Percentiles rank a stretch among this genome's conserved stretches.
Conservation (phyloP, 1,140 invertebrate genomes). For the Acyrthosiphon pisum region DNA sequence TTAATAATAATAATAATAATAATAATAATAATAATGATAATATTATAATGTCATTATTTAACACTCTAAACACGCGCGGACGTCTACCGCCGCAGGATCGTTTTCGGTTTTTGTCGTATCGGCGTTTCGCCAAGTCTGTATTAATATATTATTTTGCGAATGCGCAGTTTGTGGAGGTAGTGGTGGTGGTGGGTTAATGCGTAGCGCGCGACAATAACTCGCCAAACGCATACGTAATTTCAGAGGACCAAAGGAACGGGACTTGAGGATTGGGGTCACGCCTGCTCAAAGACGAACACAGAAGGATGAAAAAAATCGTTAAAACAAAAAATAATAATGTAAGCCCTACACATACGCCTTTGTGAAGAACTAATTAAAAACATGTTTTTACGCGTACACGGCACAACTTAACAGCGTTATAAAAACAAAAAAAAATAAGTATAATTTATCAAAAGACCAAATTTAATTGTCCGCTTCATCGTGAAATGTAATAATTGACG, state of each 20-base stretch:
- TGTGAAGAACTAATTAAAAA: constrained; percentile 14
- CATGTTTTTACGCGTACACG: background rate
- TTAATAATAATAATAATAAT: too few relatives aligned
- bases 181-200: background rate
- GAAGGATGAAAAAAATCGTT: background rate
- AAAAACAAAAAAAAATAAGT: constrained; percentile 18
- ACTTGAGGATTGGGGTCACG: background rate
- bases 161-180: background rate
- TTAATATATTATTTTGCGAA: constrained; percentile 9
- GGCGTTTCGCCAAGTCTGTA: constrained; percentile 1
- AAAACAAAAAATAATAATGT: background rate
- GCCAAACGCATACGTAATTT: constrained; percentile 13
- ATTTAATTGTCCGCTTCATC: background rate
- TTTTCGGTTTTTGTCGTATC: background rate
- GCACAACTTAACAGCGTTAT: background rate
- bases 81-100: background rate
- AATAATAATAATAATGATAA: too few relatives aligned
- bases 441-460: background rate
- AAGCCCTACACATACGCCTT: background rate
- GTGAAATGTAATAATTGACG: background rate
- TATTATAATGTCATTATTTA: constrained; percentile 10
- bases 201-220: background rate
- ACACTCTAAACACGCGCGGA: background rate
- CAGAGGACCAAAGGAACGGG: background rate
- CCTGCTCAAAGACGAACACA: background rate